Evolutionary conservation across 2,113 vertebrate genomes (phyloP).

Genomic region (Neofelis nebulosa): DNA sequence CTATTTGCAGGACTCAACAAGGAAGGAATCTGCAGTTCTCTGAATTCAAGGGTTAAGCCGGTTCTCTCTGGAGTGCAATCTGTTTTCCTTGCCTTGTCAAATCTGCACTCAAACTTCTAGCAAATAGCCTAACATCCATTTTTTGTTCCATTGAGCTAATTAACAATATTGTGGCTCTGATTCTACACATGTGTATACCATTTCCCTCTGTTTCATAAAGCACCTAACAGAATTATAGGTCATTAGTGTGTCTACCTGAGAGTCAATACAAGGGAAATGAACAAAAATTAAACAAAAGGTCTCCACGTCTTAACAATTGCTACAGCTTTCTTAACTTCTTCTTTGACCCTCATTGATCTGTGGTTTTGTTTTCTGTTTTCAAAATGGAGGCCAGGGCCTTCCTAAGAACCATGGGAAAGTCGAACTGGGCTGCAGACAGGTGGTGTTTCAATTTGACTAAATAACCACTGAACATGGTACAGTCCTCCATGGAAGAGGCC

Average conservation of each 20-base stretch:
- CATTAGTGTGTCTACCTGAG: not conserved
- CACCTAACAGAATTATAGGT: not conserved
- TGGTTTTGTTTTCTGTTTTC: constrained; percentile 39
- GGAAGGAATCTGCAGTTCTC: constrained; percentile 70
- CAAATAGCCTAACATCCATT: not conserved
- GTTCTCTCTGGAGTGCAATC: constrained; percentile 33
- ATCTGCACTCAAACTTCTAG: constrained; percentile 48
- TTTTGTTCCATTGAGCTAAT: not conserved
- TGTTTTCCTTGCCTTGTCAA: constrained; percentile 34
- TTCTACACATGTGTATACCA: no score
- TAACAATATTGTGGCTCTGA: not conserved
- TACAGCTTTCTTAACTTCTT: not conserved
- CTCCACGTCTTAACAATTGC: not conserved
- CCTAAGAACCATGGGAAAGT: not conserved
- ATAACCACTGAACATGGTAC: not conserved
- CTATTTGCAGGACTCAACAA: constrained; percentile 66
- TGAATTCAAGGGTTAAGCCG: constrained; percentile 39
- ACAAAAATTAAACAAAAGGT: constrained; percentile 21
- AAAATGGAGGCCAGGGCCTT: not conserved
- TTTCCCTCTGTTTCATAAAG: constrained; percentile 51
- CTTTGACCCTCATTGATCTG: not conserved
- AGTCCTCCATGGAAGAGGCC: not conserved
- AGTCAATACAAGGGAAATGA: not conserved
- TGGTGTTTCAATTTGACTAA: not conserved
- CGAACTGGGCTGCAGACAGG: not conserved